phyloP scores from a whole-genome alignment of 2,797 vertebrate species.

The Echeneis naucrates region DNA sequence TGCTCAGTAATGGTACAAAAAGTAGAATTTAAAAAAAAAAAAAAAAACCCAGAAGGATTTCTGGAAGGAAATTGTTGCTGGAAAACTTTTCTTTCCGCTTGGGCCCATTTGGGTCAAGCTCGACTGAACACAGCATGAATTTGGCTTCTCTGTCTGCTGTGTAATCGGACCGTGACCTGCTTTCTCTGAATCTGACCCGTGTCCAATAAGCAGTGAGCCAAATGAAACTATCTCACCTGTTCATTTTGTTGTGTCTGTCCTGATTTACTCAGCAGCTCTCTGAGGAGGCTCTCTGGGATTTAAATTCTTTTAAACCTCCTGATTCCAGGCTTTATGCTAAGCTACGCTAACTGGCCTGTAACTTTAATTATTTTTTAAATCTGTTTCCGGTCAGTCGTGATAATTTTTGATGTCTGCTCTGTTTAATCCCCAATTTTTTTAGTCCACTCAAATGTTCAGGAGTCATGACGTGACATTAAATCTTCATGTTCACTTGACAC shows the following conservation, averaged over 20 bases:
- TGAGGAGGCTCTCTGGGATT: constrained; percentile 19
- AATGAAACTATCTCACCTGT: constrained; percentile 71
- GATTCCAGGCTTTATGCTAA: constrained; percentile 12
- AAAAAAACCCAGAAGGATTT: neutral
- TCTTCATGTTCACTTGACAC: no score
- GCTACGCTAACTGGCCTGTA: neutral
- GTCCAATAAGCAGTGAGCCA: constrained; percentile 65
- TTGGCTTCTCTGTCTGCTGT: constrained; percentile 60
- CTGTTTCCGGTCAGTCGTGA: neutral
- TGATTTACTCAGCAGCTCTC: constrained; percentile 5
- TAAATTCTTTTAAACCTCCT: neutral
- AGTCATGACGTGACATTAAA: no score
- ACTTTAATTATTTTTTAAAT: neutral
- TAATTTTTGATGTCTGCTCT: neutral
- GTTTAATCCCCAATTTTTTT: no score
- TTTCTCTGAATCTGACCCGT: constrained; percentile 68
- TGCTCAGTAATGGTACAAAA: constrained; percentile 27
- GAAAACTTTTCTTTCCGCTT: constrained; percentile 21
- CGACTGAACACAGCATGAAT: constrained; percentile 66
- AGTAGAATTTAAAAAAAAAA: no score
- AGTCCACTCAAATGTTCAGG: no score
- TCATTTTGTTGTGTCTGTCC: constrained; percentile 54
- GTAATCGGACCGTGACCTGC: constrained; percentile 68
- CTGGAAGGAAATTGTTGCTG: constrained; percentile 2
- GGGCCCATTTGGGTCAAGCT: constrained; percentile 39